Conservation (phyloP, 2,888 invertebrate species). For the Epinotia demarniana region DNA sequence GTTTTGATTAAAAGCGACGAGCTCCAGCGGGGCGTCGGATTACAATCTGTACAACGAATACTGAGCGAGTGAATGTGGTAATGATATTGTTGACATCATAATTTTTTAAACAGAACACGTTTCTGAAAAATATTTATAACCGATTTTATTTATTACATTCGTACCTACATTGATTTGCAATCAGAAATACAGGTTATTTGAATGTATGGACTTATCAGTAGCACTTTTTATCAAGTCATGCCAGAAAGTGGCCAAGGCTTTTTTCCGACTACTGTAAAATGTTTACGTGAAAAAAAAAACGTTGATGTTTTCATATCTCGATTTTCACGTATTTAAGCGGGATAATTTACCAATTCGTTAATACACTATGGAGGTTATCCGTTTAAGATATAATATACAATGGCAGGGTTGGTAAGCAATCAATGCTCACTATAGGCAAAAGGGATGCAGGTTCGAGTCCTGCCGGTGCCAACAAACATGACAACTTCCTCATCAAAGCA, state of each 20-base stretch:
- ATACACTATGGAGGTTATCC: no score
- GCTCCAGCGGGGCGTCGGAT: slow-evolving; percentile 38
- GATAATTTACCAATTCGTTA: no score
- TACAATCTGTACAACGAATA: slow-evolving; percentile 18
- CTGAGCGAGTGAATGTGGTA: slow-evolving; percentile 2
- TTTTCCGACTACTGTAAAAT: not conserved
- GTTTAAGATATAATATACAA: no score
- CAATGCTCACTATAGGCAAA: no score
- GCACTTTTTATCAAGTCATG: not conserved
- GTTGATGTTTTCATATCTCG: no score
- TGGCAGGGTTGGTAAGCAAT: no score
- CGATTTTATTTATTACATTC: not conserved
- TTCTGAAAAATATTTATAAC: not conserved
- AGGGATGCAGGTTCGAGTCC: no score
- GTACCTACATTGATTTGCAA: not conserved
- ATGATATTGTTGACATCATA: slow-evolving; percentile 13
- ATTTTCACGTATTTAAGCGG: no score
- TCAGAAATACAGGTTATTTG: not conserved
- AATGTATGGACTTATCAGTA: not conserved
- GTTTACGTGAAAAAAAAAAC: no score
- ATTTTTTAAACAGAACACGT: not conserved
- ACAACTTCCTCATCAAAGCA: no score
- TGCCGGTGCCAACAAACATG: no score
- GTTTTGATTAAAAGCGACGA: slow-evolving; percentile 40
- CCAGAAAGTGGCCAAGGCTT: not conserved